Percentiles rank a stretch among this genome's conserved stretches.
Conservation (phyloP, 2,888 invertebrate species). For the Eupithecia dodoneata region DNA sequence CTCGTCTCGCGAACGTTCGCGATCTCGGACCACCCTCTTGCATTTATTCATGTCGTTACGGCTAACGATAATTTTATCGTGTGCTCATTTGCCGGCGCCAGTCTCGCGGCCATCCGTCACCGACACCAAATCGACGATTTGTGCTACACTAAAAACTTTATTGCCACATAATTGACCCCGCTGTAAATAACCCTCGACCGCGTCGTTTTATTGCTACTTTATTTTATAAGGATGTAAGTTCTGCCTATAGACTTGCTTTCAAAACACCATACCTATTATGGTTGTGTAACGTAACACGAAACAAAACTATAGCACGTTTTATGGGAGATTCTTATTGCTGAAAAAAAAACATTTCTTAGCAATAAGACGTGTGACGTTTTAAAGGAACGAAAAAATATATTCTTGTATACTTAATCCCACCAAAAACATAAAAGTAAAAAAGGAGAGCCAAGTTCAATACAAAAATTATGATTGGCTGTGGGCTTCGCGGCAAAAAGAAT, state of each 20-base stretch:
- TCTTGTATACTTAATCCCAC: background rate
- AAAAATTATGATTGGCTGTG: no score
- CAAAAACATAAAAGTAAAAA: no score
- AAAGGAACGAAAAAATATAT: background rate
- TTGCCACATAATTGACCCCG: constrained; percentile 80
- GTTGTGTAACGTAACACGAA: background rate
- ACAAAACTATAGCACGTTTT: constrained; percentile 1
- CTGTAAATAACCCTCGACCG: constrained; percentile 69
- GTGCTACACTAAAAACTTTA: constrained; percentile 83
- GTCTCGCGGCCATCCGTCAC: constrained; percentile 81
- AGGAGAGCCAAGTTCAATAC: no score
- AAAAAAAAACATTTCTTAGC: constrained; percentile 3
- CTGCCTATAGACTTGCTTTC: constrained; percentile 23
- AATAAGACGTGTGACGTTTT: background rate
- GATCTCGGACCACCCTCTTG: constrained; percentile 78
- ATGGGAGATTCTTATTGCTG: background rate
- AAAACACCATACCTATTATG: constrained; percentile 13
- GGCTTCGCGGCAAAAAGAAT: no score
- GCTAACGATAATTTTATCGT: constrained; percentile 85
- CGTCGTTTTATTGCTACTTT: constrained; percentile 62
- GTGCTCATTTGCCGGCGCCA: constrained; percentile 84
- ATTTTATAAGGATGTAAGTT: constrained; percentile 54
- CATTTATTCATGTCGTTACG: constrained; percentile 86
- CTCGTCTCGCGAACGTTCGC: constrained; percentile 60
- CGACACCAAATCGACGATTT: constrained; percentile 81